Evolutionary conservation across 2,888 invertebrate species (phyloP), one percentile per base, ranked within the genome.

Genomic region (Listrodromus nycthemerus): DNA sequence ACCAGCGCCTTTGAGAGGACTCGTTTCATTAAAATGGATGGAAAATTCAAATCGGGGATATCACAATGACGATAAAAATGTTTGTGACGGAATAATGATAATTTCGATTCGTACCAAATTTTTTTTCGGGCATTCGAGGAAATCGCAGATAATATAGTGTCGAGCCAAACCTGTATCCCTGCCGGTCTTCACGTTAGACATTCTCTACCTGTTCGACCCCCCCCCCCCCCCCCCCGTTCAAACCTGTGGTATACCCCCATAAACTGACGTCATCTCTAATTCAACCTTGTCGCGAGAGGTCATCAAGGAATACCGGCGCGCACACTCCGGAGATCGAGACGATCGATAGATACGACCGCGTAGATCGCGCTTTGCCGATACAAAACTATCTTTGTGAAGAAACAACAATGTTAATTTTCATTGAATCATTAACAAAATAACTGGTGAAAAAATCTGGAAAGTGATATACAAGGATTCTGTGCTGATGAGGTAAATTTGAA

Each of bases 211-310:
- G 86, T 85, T 83, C 82, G 80, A 83, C 80, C 63, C 76, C 71
- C 66, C 76, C 76, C 71, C 58, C 73, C 3, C 67, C 41, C 45
- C 8, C 45, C 76, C 21, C 73, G 24, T 13, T 50, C 65, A n/a
- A 63, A 70, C 69, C 69, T 63, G 71, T 82, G 74, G 61, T 27
- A 21, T 45, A n/a, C 78, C 45, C 74, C 67, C 65, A 63, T 48
- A 24, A 30, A 5, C 79, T 87, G 87, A 86, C 87, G 87, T 87
- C 87, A 87, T 87, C 82, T 85, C 86, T 86, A 86, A 86, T 85
- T 86, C 86, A 61, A 86, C 86, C 87, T 86, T 84, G 87, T 86
- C 85, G 82, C 73, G 76, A 66, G 78, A 70, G 76, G 65, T 70
- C 78, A 78, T 58, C 80, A 74, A 80, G 85, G 71, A 67, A 80